These are phyloP conservation scores for Tauraco erythrolophus DNA, from an alignment of 2,113 vertebrate genomes.

Conservation along the genomic window DNA sequence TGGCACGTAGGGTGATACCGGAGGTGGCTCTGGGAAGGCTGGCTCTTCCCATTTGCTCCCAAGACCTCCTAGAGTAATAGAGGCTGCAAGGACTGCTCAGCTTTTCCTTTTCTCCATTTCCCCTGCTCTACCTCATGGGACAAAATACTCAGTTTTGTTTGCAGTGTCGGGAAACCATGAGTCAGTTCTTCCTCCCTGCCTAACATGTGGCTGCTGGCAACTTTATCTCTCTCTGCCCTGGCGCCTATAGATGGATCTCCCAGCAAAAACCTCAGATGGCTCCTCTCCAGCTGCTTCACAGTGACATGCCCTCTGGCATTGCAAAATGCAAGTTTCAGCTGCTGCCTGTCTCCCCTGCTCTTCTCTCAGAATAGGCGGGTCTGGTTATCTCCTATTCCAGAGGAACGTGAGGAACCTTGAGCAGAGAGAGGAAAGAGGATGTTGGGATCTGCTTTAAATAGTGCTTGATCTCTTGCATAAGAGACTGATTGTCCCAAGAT, in stretches of 20 bases:
- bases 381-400: not conserved
- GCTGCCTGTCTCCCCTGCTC: not conserved
- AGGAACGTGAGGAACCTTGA: not conserved
- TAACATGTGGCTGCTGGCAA: not conserved
- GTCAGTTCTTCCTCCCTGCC: not conserved
- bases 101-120: not conserved
- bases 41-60: not conserved
- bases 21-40: not conserved
- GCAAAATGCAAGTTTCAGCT: not conserved
- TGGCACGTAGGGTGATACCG: not conserved
- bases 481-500: slow-evolving; percentile 20
- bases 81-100: not conserved
- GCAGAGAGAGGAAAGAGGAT: not conserved
- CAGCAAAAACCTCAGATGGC: not conserved
- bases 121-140: not conserved
- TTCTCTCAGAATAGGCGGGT: not conserved
- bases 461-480: slow-evolving; percentile 56
- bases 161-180: not conserved
- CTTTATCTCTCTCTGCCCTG: slow-evolving; percentile 18
- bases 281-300: not conserved
- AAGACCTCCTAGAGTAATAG: not conserved
- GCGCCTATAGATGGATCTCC: not conserved
- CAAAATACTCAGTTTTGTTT: not conserved
- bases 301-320: not conserved
- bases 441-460: slow-evolving; percentile 19